A percentile compares a stretch with the other conserved stretches of the same genome.
Conservation (phyloP, 2,797 vertebrate genomes). For the Melanotaenia maccullochi region DNA sequence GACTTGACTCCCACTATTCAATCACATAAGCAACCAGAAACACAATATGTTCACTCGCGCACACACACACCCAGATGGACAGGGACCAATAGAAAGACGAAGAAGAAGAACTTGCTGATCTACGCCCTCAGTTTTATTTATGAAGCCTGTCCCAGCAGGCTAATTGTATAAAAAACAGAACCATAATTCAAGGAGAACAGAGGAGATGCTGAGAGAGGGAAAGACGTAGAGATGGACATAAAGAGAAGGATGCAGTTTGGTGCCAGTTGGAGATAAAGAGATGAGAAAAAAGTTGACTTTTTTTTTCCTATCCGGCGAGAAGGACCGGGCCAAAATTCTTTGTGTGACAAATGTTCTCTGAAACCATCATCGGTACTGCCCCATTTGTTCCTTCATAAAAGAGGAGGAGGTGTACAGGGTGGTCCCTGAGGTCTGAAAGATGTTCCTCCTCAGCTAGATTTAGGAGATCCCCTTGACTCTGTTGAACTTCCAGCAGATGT, state of each 20-base stretch:
- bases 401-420: constrained; percentile 65
- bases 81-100: constrained; percentile 46
- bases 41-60: constrained; percentile 38
- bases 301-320: constrained; percentile 33
- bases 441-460: constrained; percentile 76
- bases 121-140: constrained; percentile 77
- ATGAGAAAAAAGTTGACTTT: constrained; percentile 28
- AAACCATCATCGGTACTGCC: constrained; percentile 50
- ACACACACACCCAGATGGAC: constrained; percentile 63
- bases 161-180: constrained; percentile 86
- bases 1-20: constrained; percentile 46
- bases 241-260: constrained; percentile 50
- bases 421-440: constrained; percentile 74
- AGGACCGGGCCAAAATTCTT: constrained; percentile 51
- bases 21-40: constrained; percentile 43
- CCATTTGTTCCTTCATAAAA: constrained; percentile 65
- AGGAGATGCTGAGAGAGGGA: constrained; percentile 41
- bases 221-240: constrained; percentile 52
- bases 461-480: constrained; percentile 79
- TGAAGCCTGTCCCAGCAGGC: constrained; percentile 74
- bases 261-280: constrained; percentile 68
- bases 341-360: constrained; percentile 58
- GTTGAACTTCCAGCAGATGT: constrained; percentile 76
- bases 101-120: constrained; percentile 61
- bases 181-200: constrained; percentile 77